Evolutionary conservation across 2,888 invertebrate genomes (phyloP), one percentile per base, ranked within the genome.

Genomic region (Frankliniella intonsa): DNA sequence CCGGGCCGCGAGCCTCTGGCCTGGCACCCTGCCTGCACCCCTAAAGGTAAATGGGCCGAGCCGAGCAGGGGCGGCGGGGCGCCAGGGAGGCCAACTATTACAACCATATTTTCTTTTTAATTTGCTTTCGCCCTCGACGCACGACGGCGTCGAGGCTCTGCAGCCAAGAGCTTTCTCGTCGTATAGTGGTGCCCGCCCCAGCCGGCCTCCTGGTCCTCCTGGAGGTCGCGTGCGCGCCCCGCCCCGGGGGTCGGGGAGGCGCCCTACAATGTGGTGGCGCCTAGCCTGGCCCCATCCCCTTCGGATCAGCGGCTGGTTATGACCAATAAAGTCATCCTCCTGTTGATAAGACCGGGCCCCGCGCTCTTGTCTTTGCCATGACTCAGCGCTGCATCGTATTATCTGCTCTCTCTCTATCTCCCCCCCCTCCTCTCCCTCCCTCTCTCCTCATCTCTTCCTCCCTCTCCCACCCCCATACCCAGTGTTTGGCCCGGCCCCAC

Each of bases 61-160:
- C 69, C 2, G 65, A n/a, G n/a, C 65, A 65, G n/a, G n/a, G n/a
- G 65, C 65, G n/a, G 65, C 19, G 19, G 65, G 19, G 65, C 65
- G n/a, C 19, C 65, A 19, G n/a, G n/a, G 65, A 14, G n/a, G 65
- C 65, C 17, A n/a, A 9, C 69, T 22, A 69, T 69, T 69, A 69
- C 69, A 22, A 38, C 69, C 69, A 69, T 69, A 69, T 69, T 69
- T 69, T 69, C 69, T 69, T 69, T 69, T 69, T 69, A 69, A 69
- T 69, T 69, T 69, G 69, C 22, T 69, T 22, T 22, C 19, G 19
- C 14, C 62, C 62, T 14, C 62, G 62, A 62, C 62, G 62, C 19
- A 12, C n/a, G 14, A 14, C 62, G 62, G 62, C 62, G 55, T 55
- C 9, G 55, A 14, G 14, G 14, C 17, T 12, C 55, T 55, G 55